Percentiles rank a stretch among this genome's conserved stretches.
Evolutionary conservation across 2,113 vertebrate species (phyloP).

Genomic region (Phalacrocorax carbo): DNA sequence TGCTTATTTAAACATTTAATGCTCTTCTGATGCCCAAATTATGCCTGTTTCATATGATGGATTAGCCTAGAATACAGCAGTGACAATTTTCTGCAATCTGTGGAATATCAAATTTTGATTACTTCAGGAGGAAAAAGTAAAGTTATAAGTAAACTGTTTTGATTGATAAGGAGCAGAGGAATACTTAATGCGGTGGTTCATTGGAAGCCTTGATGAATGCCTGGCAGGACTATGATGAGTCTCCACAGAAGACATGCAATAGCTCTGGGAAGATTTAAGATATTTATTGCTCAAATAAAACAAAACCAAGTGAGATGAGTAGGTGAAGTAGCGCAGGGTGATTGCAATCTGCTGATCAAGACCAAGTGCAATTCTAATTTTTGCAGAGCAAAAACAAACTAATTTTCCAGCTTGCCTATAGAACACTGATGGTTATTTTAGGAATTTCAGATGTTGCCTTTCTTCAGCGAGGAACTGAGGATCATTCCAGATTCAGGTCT

Average conservation of each 20-base stretch:
- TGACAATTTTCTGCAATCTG: conserved; percentile 48
- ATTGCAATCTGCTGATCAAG: conserved; percentile 24
- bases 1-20: conserved; percentile 58
- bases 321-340: neutral
- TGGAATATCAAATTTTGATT: conserved; percentile 55
- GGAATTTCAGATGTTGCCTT: neutral
- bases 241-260: conserved; percentile 9
- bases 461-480: neutral
- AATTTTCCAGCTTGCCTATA: neutral
- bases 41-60: conserved; percentile 22
- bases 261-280: conserved; percentile 28
- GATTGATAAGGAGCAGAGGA: conserved; percentile 55
- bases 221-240: conserved; percentile 46
- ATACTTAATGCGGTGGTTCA: conserved; percentile 9
- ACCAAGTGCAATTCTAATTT: neutral
- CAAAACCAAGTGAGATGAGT: conserved; percentile 33
- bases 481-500: neutral
- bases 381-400: conserved; percentile 1
- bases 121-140: conserved; percentile 37
- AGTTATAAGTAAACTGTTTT: conserved; percentile 59
- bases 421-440: neutral
- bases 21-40: conserved; percentile 51
- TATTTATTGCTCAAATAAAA: conserved; percentile 58
- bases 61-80: conserved; percentile 25
- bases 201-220: conserved; percentile 42